These are phyloP conservation scores for Laticauda laticaudata DNA, from an alignment of 2,113 vertebrate species.

Conservation along the genomic window DNA sequence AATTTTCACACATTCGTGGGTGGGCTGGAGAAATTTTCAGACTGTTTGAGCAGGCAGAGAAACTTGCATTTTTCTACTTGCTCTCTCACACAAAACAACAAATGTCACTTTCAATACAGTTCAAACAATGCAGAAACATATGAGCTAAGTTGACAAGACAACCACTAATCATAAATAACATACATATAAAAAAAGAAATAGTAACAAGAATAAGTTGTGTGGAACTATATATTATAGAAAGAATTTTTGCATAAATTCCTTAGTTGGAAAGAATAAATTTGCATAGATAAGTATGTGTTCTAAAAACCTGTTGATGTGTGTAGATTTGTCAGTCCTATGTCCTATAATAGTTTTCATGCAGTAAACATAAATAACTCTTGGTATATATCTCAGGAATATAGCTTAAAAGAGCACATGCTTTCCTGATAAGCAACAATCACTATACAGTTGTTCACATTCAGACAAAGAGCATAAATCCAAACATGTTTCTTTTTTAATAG, in stretches of 20 bases:
- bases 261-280: neutral
- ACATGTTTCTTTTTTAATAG: neutral
- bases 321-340: neutral
- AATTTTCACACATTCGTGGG: neutral
- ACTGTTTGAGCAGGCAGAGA: neutral
- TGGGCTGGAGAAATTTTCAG: conserved; percentile 7
- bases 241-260: neutral
- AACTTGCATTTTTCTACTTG: neutral
- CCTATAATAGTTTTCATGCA: neutral
- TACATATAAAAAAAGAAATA: neutral
- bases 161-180: neutral
- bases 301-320: neutral
- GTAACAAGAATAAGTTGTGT: neutral
- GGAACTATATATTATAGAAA: neutral
- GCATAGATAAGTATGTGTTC: neutral
- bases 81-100: neutral
- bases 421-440: neutral
- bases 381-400: neutral
- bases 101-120: neutral
- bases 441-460: neutral
- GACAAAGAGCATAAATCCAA: neutral
- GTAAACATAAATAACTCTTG: neutral
- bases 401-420: neutral
- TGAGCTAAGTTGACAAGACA: neutral
- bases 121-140: neutral